Percentiles rank a stretch among this genome's conserved stretches.
Conservation (phyloP, 2,888 invertebrate species). For the Athripsodes cinereus region DNA sequence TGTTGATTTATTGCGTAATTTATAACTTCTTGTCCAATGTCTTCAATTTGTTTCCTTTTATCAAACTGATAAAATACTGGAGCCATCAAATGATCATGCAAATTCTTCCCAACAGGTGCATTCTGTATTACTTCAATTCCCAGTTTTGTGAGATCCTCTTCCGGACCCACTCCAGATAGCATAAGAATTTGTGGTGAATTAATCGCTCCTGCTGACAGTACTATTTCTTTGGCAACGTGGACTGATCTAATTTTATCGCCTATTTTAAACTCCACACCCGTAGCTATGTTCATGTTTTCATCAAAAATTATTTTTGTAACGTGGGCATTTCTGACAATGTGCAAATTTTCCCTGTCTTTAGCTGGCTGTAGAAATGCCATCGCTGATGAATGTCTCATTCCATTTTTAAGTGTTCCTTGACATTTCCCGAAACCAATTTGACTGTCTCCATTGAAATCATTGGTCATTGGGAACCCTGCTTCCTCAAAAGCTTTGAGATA, state of each 20-base stretch:
- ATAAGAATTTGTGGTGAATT: conserved; percentile 44
- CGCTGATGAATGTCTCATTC: conserved; percentile 45
- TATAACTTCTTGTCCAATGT: neutral
- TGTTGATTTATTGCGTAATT: conserved; percentile 28
- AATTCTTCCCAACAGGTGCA: conserved; percentile 41
- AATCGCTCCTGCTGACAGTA: conserved; percentile 42
- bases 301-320: conserved; percentile 39
- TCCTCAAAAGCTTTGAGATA: conserved; percentile 39
- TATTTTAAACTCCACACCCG: conserved; percentile 35
- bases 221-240: conserved; percentile 38
- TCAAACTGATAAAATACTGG: conserved; percentile 31
- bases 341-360: conserved; percentile 31
- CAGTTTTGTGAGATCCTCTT: conserved; percentile 33
- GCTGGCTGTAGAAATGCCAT: conserved; percentile 44
- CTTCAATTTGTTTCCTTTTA: conserved; percentile 30
- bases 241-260: conserved; percentile 21
- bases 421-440: conserved; percentile 47
- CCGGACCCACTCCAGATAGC: conserved; percentile 46
- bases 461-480: conserved; percentile 37
- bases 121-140: conserved; percentile 37
- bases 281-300: conserved; percentile 31
- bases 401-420: conserved; percentile 41
- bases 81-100: conserved; percentile 48
- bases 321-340: conserved; percentile 36
- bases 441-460: conserved; percentile 38